Percentiles rank a stretch among this genome's conserved stretches.
phyloP scores from a whole-genome alignment of 2,888 invertebrate species.

The Muscina levida region DNA sequence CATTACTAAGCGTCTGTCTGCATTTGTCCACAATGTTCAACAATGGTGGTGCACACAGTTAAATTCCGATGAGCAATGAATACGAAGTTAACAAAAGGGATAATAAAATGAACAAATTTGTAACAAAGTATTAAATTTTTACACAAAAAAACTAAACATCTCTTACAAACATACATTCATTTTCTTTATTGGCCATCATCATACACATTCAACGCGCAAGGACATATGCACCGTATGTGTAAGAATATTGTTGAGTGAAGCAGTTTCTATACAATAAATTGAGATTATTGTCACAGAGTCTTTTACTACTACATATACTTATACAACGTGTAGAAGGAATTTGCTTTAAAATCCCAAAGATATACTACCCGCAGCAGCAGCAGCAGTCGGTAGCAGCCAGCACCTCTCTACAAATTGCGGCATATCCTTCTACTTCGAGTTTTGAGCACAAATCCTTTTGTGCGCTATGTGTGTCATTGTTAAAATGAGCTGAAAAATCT shows the following conservation, averaged over 20 bases:
- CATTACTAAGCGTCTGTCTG: constrained; percentile 43
- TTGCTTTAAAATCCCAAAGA: neutral
- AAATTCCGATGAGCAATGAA: too few species aligned
- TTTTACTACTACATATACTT: too few species aligned
- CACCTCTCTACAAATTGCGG: neutral
- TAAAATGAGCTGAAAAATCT: constrained; percentile 27
- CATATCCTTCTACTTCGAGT: neutral
- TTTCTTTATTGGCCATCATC: too few species aligned
- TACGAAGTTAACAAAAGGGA: too few species aligned
- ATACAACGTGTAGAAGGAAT: neutral
- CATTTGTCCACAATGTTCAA: constrained; percentile 51
- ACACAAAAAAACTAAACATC: neutral
- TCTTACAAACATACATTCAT: too few species aligned
- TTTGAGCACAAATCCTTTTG: constrained; percentile 29
- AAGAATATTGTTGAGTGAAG: constrained; percentile 29
- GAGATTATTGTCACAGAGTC: constrained; percentile 38
- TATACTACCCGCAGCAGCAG: neutral
- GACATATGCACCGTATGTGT: too few species aligned
- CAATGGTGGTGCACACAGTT: constrained; percentile 11
- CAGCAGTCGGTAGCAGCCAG: neutral
- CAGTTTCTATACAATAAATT: constrained; percentile 54
- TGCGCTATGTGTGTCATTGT: constrained; percentile 28
- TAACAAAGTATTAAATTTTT: constrained; percentile 24
- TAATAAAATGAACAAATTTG: constrained; percentile 10
- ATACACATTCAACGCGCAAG: constrained; percentile 45